Percentiles rank a stretch among this genome's conserved stretches.
phyloP scores from a whole-genome alignment of 2,113 vertebrate genomes.

The Piliocolobus tephrosceles region DNA sequence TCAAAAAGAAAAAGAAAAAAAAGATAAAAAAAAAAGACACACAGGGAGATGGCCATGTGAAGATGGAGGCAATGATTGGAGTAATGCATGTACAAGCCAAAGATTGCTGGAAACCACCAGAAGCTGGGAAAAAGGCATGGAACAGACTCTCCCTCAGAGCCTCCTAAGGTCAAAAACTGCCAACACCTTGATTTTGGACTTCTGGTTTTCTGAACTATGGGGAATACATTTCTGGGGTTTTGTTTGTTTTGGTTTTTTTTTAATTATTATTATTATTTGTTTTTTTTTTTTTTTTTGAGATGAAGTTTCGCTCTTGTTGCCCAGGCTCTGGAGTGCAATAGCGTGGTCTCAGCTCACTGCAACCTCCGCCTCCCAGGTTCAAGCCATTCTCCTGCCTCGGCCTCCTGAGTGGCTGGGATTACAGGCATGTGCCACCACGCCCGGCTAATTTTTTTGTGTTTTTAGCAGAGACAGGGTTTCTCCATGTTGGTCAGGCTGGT shows the following conservation, averaged over 20 bases:
- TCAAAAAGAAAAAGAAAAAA: too few relatives aligned
- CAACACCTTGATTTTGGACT: not conserved
- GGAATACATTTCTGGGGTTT: not conserved
- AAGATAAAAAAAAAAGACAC: not conserved
- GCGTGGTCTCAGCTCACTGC: too few relatives aligned
- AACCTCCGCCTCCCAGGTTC: too few relatives aligned
- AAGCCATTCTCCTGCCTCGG: not conserved
- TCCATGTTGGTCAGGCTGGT: too few relatives aligned
- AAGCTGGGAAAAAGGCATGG: not conserved
- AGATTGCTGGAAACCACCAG: not conserved
- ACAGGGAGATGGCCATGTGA: not conserved
- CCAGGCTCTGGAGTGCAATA: too few relatives aligned
- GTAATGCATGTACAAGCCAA: not conserved
- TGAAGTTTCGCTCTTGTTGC: too few relatives aligned
- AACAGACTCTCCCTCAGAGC: not conserved
- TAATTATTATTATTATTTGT: too few relatives aligned
- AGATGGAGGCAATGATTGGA: not conserved
- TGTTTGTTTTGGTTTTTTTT: too few relatives aligned
- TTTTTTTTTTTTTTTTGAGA: accelerated
- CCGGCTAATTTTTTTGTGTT: too few relatives aligned
- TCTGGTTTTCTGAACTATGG: not conserved
- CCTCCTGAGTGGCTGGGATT: too few relatives aligned
- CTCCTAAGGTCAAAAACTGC: not conserved
- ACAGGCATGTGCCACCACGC: too few relatives aligned
- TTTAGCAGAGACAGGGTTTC: too few relatives aligned